These are phyloP conservation scores for Diarsia brunnea DNA, from an alignment of 2,888 invertebrate species.

Conservation along the genomic window DNA sequence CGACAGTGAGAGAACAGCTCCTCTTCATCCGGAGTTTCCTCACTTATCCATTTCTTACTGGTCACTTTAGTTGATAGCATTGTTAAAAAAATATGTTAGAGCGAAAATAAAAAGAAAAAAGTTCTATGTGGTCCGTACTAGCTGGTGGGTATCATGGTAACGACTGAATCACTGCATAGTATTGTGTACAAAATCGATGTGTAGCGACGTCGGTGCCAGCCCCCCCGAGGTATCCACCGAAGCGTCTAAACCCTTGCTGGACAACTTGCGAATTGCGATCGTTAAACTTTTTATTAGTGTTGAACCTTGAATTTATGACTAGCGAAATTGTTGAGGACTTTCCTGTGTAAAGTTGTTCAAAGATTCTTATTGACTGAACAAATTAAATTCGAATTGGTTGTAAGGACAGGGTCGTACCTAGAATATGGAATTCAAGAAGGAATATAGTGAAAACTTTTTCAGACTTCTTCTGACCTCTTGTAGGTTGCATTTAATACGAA, in stretches of 20 bases:
- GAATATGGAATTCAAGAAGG: neutral
- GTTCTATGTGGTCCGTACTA: conserved; percentile 69
- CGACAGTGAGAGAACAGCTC: conserved; percentile 88
- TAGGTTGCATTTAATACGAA: neutral
- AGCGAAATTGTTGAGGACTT: conserved; percentile 61
- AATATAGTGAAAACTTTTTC: neutral
- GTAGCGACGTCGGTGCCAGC: conserved; percentile 85
- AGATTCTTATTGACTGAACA: conserved; percentile 19
- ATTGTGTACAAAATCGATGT: conserved; percentile 85
- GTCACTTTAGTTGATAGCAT: conserved; percentile 80
- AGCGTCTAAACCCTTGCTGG: conserved; percentile 80
- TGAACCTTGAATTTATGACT: conserved; percentile 80
- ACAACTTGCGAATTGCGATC: conserved; percentile 81
- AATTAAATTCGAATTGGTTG: conserved; percentile 18
- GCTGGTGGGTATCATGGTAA: conserved; percentile 79
- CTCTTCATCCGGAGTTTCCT: conserved; percentile 88
- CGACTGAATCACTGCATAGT: conserved; percentile 78
- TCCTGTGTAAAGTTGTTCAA: conserved; percentile 38
- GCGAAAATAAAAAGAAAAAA: conserved; percentile 66
- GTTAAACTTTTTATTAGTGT: conserved; percentile 82
- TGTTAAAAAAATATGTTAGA: conserved; percentile 63
- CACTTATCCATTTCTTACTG: conserved; percentile 90
- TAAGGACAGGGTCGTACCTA: conserved; percentile 5
- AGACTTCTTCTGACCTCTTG: neutral
- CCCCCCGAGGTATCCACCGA: conserved; percentile 61